Evolutionary conservation across 2,113 vertebrate genomes (phyloP).

Genomic region (Marmota monax): DNA sequence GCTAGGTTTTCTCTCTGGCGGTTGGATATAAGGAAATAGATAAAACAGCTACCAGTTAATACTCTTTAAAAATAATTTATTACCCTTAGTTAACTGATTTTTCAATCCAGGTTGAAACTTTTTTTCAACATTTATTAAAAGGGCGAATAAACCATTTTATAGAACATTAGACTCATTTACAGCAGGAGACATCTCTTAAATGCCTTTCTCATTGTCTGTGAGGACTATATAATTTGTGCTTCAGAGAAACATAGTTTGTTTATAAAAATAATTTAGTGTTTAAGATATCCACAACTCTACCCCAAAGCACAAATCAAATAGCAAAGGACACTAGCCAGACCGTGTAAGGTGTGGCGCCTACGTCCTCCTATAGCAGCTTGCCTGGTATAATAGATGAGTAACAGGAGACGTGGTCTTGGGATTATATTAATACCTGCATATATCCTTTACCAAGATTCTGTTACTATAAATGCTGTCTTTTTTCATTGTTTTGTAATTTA

Average conservation of each 20-base stretch:
- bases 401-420: neutral
- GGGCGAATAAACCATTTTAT: neutral
- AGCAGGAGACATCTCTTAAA: neutral
- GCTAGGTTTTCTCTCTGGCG: neutral
- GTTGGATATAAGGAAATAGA: neutral
- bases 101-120: neutral
- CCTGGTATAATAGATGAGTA: neutral
- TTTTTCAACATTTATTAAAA: constrained; percentile 29
- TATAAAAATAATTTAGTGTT: neutral
- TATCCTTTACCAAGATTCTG: neutral
- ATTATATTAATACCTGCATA: neutral
- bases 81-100: constrained; percentile 27
- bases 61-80: neutral
- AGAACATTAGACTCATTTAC: neutral
- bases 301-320: neutral
- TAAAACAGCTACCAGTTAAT: neutral
- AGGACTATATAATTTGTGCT: neutral
- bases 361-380: neutral
- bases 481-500: neutral
- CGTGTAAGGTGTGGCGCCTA: rapidly evolving
- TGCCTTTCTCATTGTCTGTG: neutral
- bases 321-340: neutral
- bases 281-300: neutral
- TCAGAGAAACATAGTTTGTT: neutral
- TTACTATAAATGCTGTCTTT: neutral